Evolutionary conservation across 2,797 vertebrate species (phyloP).

Genomic region (Peromyscus nudipes): DNA sequence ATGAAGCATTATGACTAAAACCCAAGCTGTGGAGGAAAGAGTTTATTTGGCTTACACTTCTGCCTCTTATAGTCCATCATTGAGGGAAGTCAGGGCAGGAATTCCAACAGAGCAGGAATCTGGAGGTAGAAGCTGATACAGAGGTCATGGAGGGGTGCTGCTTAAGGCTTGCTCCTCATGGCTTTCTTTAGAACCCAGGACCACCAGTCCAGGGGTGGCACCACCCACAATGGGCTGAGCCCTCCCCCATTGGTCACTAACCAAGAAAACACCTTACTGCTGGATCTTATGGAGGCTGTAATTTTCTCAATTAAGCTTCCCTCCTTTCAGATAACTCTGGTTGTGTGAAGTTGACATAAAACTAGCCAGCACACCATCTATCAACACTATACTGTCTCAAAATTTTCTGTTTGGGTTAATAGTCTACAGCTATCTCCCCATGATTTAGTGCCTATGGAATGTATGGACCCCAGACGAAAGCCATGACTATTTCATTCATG

Average conservation of each 20-base stretch:
- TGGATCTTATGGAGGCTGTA: background rate
- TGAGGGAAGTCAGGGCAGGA: background rate
- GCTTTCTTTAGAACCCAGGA: background rate
- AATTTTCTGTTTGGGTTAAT: background rate
- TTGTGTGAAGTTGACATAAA: background rate
- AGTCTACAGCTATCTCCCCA: background rate
- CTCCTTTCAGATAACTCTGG: background rate
- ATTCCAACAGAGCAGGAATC: background rate
- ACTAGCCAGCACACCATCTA: background rate
- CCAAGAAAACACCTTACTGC: background rate
- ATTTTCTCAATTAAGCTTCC: background rate
- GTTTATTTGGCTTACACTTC: background rate
- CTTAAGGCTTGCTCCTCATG: background rate
- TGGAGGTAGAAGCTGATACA: background rate
- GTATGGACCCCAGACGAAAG: background rate
- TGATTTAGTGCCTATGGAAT: background rate
- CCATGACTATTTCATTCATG: accelerated
- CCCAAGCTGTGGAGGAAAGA: background rate
- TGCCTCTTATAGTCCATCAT: too few relatives aligned
- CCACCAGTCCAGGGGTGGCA: background rate
- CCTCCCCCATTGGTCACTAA: background rate
- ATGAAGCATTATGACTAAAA: background rate
- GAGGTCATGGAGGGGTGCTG: too few relatives aligned
- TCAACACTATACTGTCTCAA: background rate
- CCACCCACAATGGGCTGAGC: background rate